Evolutionary conservation across 2,888 invertebrate species (phyloP).

Genomic region (Macropis europaea): DNA sequence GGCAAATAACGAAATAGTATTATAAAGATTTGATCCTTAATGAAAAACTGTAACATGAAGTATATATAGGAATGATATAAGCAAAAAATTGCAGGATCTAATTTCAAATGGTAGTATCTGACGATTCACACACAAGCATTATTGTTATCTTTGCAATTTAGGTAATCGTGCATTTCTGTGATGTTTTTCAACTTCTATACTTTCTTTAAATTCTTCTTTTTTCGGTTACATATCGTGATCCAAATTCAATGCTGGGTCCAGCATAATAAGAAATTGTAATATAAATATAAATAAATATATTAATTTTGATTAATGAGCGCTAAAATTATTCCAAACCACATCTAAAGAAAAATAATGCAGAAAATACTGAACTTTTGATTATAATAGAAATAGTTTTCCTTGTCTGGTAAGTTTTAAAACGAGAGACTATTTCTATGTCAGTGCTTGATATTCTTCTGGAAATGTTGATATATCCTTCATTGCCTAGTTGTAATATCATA

Average conservation of each 20-base stretch:
- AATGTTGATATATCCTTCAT: neutral
- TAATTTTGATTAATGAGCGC: too few species aligned
- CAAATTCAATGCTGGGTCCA: neutral
- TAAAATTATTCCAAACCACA: too few species aligned
- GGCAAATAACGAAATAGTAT: neutral
- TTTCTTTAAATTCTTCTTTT: neutral
- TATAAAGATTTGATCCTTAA: neutral
- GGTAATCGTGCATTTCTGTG: neutral
- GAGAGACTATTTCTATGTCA: neutral
- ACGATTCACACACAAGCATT: neutral
- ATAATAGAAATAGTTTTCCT: too few species aligned
- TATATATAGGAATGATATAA: neutral
- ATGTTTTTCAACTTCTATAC: neutral
- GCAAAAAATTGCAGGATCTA: neutral
- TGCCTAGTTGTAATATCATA: neutral
- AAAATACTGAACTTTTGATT: slow-evolving; percentile 12
- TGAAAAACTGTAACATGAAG: neutral
- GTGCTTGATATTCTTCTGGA: neutral
- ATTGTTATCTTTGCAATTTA: neutral
- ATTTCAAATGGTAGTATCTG: neutral
- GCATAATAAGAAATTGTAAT: neutral
- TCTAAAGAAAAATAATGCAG: slow-evolving; percentile 4
- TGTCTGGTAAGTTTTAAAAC: too few species aligned
- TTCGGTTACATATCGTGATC: neutral
- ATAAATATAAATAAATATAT: too few species aligned